Conservation (phyloP, 2,797 vertebrate genomes). For the Rhodeus uyekii region DNA sequence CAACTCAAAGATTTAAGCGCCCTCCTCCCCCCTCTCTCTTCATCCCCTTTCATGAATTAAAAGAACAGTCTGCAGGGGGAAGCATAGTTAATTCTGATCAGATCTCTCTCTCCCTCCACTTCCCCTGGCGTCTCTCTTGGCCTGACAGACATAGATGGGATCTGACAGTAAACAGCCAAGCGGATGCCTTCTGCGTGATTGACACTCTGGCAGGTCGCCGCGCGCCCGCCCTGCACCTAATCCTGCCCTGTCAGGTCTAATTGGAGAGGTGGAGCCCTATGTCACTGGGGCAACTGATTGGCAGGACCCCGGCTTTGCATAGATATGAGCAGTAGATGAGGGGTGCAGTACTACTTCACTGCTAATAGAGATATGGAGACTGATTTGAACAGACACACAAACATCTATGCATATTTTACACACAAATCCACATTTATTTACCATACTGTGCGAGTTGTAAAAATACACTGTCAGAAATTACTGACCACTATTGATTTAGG, state of each 20-base stretch:
- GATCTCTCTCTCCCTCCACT: slow-evolving; percentile 71
- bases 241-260: slow-evolving; percentile 88
- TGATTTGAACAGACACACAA: slow-evolving; percentile 53
- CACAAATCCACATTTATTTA: slow-evolving; percentile 52
- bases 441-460: slow-evolving; percentile 31
- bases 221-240: slow-evolving; percentile 82
- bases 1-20: slow-evolving; percentile 81
- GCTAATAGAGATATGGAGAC: slow-evolving; percentile 76
- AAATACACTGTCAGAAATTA: neutral
- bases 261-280: slow-evolving; percentile 85
- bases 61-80: slow-evolving; percentile 73
- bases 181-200: slow-evolving; percentile 82
- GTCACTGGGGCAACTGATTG: slow-evolving; percentile 86
- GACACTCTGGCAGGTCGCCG: slow-evolving; percentile 82
- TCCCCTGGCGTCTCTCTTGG: slow-evolving; percentile 41
- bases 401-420: slow-evolving; percentile 53
- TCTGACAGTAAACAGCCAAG: slow-evolving; percentile 86
- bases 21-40: slow-evolving; percentile 65
- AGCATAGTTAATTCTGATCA: slow-evolving; percentile 85
- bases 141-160: slow-evolving; percentile 85
- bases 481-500: too few species aligned
- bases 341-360: slow-evolving; percentile 68
- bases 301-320: slow-evolving; percentile 87
- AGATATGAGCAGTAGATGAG: slow-evolving; percentile 78
- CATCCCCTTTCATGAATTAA: slow-evolving; percentile 81